Evolutionary conservation across 2,888 invertebrate genomes (phyloP).

Genomic region (Mechanitis messenoides): DNA sequence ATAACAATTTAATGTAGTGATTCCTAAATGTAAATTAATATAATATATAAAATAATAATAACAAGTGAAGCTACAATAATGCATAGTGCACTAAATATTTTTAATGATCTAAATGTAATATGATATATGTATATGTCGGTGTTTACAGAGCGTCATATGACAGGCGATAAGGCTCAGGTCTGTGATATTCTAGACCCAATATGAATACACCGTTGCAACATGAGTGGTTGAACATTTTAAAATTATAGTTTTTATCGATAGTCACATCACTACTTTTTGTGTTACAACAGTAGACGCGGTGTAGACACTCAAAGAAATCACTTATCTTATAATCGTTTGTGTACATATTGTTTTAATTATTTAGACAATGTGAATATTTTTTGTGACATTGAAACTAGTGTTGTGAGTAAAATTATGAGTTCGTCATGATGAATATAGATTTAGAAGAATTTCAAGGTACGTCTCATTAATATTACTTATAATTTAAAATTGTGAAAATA

Average conservation of each 20-base stretch:
- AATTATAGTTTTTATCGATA: constrained; percentile 23
- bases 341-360: constrained; percentile 6
- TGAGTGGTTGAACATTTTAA: neutral
- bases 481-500: too few species aligned
- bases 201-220: constrained; percentile 15
- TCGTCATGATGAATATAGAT: constrained; percentile 34
- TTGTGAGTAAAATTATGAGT: neutral
- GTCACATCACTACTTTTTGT: constrained; percentile 23
- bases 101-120: constrained; percentile 17
- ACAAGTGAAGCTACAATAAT: too few species aligned
- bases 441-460: constrained; percentile 33
- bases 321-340: neutral
- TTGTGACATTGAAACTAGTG: constrained; percentile 5
- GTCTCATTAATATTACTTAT: neutral
- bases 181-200: constrained; percentile 27
- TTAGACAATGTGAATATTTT: neutral
- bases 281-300: constrained; percentile 7
- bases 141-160: constrained; percentile 51
- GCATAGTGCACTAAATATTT: neutral
- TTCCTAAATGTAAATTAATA: too few species aligned
- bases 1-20: neutral
- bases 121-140: constrained; percentile 37
- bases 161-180: constrained; percentile 48
- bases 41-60: too few species aligned
- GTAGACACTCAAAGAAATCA: neutral